These are phyloP conservation scores for Pterocles orientalis DNA, from an alignment of 2,113 vertebrate genomes.

Conservation along the genomic window DNA sequence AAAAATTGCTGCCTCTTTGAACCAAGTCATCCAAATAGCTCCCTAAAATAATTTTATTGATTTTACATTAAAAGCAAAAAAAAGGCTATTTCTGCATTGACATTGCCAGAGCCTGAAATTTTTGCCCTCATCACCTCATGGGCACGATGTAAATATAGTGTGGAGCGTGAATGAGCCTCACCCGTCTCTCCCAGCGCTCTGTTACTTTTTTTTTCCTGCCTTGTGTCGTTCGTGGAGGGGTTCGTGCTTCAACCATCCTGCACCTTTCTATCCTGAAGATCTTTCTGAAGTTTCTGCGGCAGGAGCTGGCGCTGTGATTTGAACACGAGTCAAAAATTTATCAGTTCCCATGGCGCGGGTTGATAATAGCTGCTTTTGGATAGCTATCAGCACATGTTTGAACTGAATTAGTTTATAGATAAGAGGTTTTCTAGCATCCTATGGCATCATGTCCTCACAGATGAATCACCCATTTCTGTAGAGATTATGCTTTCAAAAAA, in stretches of 20 bases:
- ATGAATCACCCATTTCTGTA: background rate
- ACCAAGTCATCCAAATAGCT: slow-evolving; percentile 4
- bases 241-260: background rate
- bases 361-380: background rate
- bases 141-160: fast-evolving
- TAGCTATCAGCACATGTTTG: background rate
- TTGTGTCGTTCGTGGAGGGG: background rate
- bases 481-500: background rate
- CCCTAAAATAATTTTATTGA: slow-evolving; percentile 46
- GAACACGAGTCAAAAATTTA: background rate
- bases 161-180: background rate
- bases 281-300: background rate
- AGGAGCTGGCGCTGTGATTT: background rate
- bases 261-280: background rate
- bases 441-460: background rate
- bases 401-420: background rate
- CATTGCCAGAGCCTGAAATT: background rate
- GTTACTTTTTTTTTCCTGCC: background rate
- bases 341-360: background rate
- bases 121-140: background rate
- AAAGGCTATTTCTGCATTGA: background rate
- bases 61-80: background rate
- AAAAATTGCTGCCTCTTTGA: slow-evolving; percentile 40
- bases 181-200: background rate
- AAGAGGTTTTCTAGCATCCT: background rate